phyloP scores from a whole-genome alignment of 2,113 vertebrate species.

The Tonatia bakeri region DNA sequence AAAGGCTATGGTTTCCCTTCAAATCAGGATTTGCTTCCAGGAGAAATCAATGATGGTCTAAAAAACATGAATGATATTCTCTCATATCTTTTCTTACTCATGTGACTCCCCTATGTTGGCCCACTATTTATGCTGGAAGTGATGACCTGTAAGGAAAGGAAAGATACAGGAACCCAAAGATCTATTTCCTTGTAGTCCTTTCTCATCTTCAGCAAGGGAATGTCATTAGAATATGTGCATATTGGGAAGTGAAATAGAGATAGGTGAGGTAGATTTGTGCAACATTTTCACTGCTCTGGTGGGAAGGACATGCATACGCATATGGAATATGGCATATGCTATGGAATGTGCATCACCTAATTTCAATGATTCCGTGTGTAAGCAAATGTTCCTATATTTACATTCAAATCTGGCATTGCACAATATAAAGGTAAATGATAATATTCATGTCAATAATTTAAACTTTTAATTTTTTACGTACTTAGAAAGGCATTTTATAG shows the following conservation, averaged over 20 bases:
- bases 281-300: neutral
- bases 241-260: neutral
- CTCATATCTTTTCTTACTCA: neutral
- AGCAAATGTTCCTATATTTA: neutral
- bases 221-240: neutral
- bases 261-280: neutral
- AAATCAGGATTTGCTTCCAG: neutral
- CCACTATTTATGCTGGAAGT: neutral
- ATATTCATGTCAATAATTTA: neutral
- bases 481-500: neutral
- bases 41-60: neutral
- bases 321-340: neutral
- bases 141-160: neutral
- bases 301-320: neutral
- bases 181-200: neutral
- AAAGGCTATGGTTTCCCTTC: neutral
- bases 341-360: neutral
- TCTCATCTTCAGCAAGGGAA: neutral
- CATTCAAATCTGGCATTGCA: neutral
- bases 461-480: neutral
- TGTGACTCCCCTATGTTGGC: fast-evolving
- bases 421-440: neutral
- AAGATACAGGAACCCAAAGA: neutral
- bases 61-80: neutral
- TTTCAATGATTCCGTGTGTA: neutral